Conservation (phyloP, 2,113 vertebrate genomes). For the Cyanoderma ruficeps region DNA sequence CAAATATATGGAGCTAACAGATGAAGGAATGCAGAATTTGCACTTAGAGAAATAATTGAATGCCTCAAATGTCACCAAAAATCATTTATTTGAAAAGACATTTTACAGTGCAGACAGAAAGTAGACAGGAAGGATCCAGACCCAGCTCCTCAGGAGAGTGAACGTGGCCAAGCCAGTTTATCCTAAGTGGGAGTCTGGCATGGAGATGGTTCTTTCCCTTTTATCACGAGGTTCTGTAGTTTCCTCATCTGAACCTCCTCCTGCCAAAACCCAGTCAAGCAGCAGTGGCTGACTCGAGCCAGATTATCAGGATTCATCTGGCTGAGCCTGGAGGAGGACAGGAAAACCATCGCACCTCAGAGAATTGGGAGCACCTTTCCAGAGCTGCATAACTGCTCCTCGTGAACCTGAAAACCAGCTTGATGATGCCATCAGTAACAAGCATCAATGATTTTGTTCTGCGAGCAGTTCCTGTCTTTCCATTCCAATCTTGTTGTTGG, state of each 20-base stretch:
- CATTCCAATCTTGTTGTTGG: background rate
- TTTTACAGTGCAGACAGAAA: background rate
- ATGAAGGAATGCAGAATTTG: conserved; percentile 5
- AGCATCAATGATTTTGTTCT: background rate
- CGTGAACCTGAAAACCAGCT: background rate
- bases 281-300: background rate
- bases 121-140: background rate
- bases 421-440: background rate
- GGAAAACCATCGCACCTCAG: background rate
- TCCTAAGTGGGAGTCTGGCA: background rate
- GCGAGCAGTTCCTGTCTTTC: background rate
- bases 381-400: background rate
- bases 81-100: background rate
- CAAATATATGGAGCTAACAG: background rate
- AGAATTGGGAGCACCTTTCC: background rate
- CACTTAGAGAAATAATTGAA: background rate
- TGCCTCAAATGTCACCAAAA: background rate
- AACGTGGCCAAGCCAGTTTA: accelerated
- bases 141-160: background rate
- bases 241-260: background rate
- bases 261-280: background rate
- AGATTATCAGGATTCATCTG: background rate
- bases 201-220: background rate
- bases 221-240: background rate
- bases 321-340: background rate